Evolutionary conservation across 2,888 invertebrate genomes (phyloP).

Genomic region (Acrocyrtus sp.): DNA sequence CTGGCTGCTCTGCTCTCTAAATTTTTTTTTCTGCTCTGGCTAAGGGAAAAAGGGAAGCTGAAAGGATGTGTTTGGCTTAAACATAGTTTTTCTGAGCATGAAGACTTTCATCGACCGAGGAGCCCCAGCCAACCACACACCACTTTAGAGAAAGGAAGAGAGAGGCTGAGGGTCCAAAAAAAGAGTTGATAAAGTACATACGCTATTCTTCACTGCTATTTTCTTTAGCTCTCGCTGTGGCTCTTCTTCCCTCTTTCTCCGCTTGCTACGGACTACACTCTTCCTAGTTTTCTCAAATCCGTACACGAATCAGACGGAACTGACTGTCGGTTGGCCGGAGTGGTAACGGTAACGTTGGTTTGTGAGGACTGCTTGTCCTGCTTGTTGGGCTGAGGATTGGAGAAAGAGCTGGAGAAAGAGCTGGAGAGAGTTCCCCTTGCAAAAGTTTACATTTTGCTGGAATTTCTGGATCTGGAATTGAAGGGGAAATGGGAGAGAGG

Average conservation of each 20-base stretch:
- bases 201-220: conserved; percentile 25
- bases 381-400: conserved; percentile 42
- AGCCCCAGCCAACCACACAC: conserved; percentile 49
- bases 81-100: conserved; percentile 47
- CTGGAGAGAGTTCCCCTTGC: neutral
- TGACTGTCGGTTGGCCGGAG: conserved; percentile 42
- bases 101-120: conserved; percentile 53
- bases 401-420: no score
- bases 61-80: conserved; percentile 40
- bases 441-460: neutral
- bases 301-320: conserved; percentile 46
- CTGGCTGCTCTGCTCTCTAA: no score
- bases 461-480: conserved; percentile 35
- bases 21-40: neutral
- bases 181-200: conserved; percentile 37
- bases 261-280: conserved; percentile 37
- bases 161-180: conserved; percentile 39
- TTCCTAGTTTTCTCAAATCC: conserved; percentile 45
- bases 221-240: no score
- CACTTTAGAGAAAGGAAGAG: conserved; percentile 30
- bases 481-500: neutral
- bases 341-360: conserved; percentile 46
- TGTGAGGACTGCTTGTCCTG: conserved; percentile 37
- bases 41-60: conserved; percentile 32
- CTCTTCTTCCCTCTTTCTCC: neutral